Evolutionary conservation across 2,888 invertebrate genomes (phyloP).

Genomic region (Arge pagana): DNA sequence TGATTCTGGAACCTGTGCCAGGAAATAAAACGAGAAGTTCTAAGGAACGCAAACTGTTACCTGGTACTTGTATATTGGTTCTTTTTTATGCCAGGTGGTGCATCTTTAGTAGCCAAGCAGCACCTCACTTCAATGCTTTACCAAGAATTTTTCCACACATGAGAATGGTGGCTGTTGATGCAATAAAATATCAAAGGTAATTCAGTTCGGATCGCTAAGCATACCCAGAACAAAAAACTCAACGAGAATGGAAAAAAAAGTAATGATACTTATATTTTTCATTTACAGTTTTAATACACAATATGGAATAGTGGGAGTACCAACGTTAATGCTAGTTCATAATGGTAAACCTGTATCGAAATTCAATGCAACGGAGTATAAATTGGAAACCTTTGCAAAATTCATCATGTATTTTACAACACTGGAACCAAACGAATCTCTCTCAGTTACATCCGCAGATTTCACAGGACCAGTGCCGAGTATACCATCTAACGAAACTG

Average conservation of each 20-base stretch:
- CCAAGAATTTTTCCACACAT: constrained; percentile 85
- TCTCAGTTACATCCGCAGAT: constrained; percentile 74
- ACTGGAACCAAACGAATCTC: constrained; percentile 65
- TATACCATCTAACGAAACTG: constrained; percentile 75
- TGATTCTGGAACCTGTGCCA: constrained; percentile 68
- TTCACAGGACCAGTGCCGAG: constrained; percentile 82
- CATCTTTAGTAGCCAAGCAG: constrained; percentile 87
- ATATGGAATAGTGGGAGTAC: constrained; percentile 89
- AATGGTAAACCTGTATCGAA: constrained; percentile 85
- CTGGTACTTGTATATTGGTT: constrained; percentile 75
- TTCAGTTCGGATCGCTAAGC: no score
- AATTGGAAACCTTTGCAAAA: constrained; percentile 75
- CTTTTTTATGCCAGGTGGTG: constrained; percentile 91
- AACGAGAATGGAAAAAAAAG: neutral
- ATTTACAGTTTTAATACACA: constrained; percentile 77
- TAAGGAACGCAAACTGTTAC: constrained; percentile 60
- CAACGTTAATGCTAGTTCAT: constrained; percentile 86
- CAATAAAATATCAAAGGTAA: constrained; percentile 74
- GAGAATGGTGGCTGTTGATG: constrained; percentile 88
- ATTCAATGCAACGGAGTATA: constrained; percentile 82
- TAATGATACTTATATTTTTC: neutral
- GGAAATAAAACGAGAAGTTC: constrained; percentile 61
- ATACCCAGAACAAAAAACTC: constrained; percentile 18
- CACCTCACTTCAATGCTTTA: constrained; percentile 88
- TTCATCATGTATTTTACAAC: constrained; percentile 81